A percentile compares a stretch with the other conserved stretches of the same genome.
These are phyloP conservation scores for Echinometra lucunter DNA, from an alignment of 53 echinoderm and acorn worm genomes.

Conservation along the genomic window DNA sequence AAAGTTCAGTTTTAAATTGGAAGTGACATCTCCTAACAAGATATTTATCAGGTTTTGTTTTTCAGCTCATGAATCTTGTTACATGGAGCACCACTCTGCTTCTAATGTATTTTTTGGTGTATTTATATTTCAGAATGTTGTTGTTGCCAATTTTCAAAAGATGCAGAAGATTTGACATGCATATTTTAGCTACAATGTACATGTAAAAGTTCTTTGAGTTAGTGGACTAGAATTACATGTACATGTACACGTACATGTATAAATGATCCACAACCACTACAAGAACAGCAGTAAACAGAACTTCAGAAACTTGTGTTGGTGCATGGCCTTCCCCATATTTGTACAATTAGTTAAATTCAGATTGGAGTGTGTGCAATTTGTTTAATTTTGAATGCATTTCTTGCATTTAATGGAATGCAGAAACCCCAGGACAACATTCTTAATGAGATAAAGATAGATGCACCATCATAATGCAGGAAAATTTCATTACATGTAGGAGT, in stretches of 20 bases:
- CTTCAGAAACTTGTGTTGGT: too few relatives aligned
- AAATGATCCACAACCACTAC: too few relatives aligned
- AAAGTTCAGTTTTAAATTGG: neutral
- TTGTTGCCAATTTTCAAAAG: neutral
- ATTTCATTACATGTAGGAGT: too few relatives aligned
- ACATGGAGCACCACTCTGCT: neutral
- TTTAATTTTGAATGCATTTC: neutral
- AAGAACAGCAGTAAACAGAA: too few relatives aligned
- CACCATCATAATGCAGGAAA: too few relatives aligned
- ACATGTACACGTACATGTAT: too few relatives aligned
- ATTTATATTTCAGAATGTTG: neutral
- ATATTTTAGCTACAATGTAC: too few relatives aligned
- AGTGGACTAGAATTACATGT: too few relatives aligned
- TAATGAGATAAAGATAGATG: too few relatives aligned
- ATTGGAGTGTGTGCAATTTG: neutral
- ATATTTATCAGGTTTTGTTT: neutral
- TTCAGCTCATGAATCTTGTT: neutral
- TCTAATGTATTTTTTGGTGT: neutral
- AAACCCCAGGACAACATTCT: neutral
- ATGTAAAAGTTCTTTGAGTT: too few relatives aligned
- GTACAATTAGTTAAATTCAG: neutral
- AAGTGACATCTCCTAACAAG: slow-evolving; percentile 13
- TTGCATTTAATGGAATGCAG: neutral
- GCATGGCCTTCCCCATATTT: neutral
- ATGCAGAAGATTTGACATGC: too few relatives aligned